Percentiles rank a stretch among this genome's conserved stretches.
These are phyloP conservation scores for Pyxicephalus adspersus DNA, from an alignment of 2,113 vertebrate genomes.

Conservation along the genomic window DNA sequence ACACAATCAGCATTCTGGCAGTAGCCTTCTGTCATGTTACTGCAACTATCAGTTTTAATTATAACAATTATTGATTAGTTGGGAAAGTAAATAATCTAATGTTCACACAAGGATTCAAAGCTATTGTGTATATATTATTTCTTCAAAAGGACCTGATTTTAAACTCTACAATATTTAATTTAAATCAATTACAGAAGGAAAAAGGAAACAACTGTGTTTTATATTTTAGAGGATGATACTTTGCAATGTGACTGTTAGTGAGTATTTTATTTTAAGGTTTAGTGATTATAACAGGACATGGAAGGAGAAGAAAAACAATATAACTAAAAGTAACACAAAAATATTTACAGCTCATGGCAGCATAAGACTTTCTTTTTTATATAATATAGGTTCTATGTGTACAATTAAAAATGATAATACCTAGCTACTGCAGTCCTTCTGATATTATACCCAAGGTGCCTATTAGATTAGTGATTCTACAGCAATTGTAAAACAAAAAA, in stretches of 20 bases:
- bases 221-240: not conserved
- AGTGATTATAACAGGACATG: no score
- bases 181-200: not conserved
- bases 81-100: conserved; percentile 79
- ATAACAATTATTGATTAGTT: conserved; percentile 85
- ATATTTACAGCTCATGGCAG: no score
- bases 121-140: conserved; percentile 50
- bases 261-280: no score
- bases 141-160: not conserved
- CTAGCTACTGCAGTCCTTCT: no score
- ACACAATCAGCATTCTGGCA: conserved; percentile 82
- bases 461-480: no score
- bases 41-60: conserved; percentile 88
- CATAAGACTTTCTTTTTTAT: no score
- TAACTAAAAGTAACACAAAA: no score
- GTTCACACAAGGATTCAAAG: conserved; percentile 61
- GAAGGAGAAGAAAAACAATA: no score
- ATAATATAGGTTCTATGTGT: no score
- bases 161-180: not conserved
- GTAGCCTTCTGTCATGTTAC: conserved; percentile 77
- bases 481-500: no score
- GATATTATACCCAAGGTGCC: no score
- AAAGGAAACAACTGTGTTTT: not conserved
- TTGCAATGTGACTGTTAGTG: not conserved
- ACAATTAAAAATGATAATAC: no score